Evolutionary conservation across 1,140 invertebrate genomes (phyloP), one percentile per base, ranked within the genome.

Genomic region (Centruroides vittatus): DNA sequence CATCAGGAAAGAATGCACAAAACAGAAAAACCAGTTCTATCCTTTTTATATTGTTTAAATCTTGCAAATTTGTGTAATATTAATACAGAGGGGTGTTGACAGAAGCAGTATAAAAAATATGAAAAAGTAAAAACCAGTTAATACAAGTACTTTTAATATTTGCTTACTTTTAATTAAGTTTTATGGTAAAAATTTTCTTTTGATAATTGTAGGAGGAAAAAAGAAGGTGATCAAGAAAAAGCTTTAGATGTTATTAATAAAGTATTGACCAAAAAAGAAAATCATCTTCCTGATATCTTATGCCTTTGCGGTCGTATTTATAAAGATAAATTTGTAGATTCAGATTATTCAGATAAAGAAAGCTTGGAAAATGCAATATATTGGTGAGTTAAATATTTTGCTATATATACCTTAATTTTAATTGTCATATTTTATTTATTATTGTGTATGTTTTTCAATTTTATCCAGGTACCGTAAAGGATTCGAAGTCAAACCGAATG

Each of bases 311-410:
- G 96, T 2, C 81, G 96, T 61, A 98, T 99, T 71, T 98, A 98
- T 73, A 99, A 99, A 76, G 96, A 99, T 75, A 94, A 89, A 72
- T 99, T 98, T 78, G 90, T 97, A 23, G 93, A 98, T 77, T 95
- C 91, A 49, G 82, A 88, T 65, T 94, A 95, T 71, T 82, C 81
- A 1, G 94, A 99, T 73, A 80, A 83, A 69, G 85, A 88, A 36
- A 92, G 90, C 70, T 78, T 99, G 59, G 81, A 88, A 46, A 86
- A 88, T 77, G 95, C 96, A 36, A 98, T 98, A 67, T 82, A 88
- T 74, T 99, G 96, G 96, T 76, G 61, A 61, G 64, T 62, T 46
- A 11, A 35, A 11, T 51, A 41, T 41, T 55, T 49, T 51, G n/a
- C 46, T 48, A 35, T 9, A 63, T 58, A 41, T 9, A 57, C 13